These are phyloP conservation scores for Passer montanus DNA, from an alignment of 2,113 vertebrate species.

Conservation along the genomic window DNA sequence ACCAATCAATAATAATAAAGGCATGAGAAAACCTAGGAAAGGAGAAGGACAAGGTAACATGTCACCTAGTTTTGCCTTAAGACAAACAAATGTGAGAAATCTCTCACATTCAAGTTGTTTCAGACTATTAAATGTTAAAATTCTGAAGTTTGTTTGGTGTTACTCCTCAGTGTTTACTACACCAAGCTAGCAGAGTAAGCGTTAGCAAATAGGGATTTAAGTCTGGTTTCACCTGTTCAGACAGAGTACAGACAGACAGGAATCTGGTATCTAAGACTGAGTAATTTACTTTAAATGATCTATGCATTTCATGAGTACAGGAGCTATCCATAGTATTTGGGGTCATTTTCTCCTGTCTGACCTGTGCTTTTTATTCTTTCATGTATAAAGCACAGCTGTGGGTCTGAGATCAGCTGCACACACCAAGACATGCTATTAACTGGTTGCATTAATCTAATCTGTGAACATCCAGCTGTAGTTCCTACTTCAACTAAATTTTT, in stretches of 20 bases:
- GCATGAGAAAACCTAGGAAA: not conserved
- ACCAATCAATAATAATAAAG: not conserved
- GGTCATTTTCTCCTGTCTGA: not conserved
- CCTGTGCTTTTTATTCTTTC: not conserved
- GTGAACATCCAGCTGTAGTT: not conserved
- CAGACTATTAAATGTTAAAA: not conserved
- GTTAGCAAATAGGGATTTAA: not conserved
- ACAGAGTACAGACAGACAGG: not conserved
- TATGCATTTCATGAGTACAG: not conserved
- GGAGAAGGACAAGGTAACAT: not conserved
- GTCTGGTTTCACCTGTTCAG: not conserved
- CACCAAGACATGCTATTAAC: not conserved
- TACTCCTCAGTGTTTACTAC: not conserved
- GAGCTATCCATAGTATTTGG: not conserved
- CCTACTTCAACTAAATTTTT: not conserved
- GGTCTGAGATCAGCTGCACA: accelerated
- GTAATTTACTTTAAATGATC: not conserved
- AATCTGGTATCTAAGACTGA: not conserved
- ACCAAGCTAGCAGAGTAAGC: not conserved
- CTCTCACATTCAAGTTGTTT: not conserved
- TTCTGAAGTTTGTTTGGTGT: not conserved
- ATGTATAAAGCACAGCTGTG: not conserved
- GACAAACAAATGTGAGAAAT: not conserved
- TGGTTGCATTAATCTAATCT: not conserved
- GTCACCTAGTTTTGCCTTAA: not conserved